phyloP scores from a whole-genome alignment of 2,797 vertebrate species.

The Lerista edwardsae region DNA sequence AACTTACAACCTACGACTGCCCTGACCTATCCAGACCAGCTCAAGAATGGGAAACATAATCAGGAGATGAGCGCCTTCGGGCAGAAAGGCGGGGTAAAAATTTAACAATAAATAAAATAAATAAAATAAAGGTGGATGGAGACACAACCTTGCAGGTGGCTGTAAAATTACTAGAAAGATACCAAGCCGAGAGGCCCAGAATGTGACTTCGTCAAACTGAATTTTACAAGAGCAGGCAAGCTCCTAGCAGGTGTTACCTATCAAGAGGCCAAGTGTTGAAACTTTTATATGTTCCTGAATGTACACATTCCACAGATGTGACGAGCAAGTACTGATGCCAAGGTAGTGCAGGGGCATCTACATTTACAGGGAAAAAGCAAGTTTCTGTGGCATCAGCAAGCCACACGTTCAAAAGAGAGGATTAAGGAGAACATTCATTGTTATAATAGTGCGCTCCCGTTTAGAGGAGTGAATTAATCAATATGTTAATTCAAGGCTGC shows the following conservation, averaged over 20 bases:
- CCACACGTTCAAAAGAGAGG: not conserved
- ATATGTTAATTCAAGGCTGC: not conserved
- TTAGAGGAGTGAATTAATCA: not conserved
- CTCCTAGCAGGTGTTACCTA: not conserved
- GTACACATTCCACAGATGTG: too few species aligned
- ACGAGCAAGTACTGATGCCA: not conserved
- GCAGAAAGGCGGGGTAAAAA: too few species aligned
- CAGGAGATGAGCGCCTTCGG: too few species aligned
- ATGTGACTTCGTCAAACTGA: too few species aligned
- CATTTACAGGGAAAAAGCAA: not conserved
- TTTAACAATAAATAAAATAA: too few species aligned
- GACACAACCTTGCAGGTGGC: too few species aligned
- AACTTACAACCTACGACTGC: not conserved
- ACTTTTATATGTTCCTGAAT: not conserved
- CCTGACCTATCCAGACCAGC: not conserved
- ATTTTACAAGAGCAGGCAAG: too few species aligned
- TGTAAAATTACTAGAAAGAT: too few species aligned
- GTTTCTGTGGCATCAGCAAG: not conserved
- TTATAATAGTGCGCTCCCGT: not conserved
- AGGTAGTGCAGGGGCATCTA: too few species aligned
- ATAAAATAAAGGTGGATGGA: too few species aligned
- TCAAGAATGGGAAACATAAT: not conserved
- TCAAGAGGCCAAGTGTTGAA: not conserved
- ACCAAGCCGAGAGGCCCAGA: too few species aligned
- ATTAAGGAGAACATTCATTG: not conserved